Evolutionary conservation across 2,113 vertebrate genomes (phyloP), one percentile per base, ranked within the genome.

Genomic region (Bufo bufo): DNA sequence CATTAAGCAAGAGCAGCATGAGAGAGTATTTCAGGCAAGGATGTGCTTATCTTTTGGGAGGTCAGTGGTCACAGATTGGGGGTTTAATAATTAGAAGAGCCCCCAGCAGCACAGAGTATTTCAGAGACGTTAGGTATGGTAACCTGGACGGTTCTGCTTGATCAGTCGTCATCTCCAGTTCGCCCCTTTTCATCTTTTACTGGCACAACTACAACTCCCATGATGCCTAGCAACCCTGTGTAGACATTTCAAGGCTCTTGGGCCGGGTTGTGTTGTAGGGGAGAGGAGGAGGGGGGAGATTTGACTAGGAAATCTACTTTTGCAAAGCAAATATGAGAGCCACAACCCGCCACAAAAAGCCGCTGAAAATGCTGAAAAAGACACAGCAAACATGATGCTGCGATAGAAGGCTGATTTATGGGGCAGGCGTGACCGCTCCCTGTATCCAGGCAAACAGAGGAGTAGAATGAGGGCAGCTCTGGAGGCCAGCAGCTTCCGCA

Each of bases 271-370:
- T 2, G 81, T n/a, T 45, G 4, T 11, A 0, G 11, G 1, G 56
- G 19, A 9, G 72, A 20, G 47, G 33, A 33, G 45, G 59, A 6
- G 50, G 74, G 7, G 20, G 54, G 10, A 58, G 19, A 90, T 90
- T 90, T 90, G 90, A 87, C 82, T 90, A 88, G 74, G 87, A 90
- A 90, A 90, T 81, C 1, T 2, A 65, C 10, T 56, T 90, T 91
- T 91, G 90, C 85, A 89, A 91, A 89, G 52, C 89, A 91, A 19
- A 47, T 3, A 85, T 54, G 63, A 0, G 19, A 0, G 54, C 2
- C 0, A 33, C 83, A 90, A 47, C 83, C 90, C 90, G 91, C 93
- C 91, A 2, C 6, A 77, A 85, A 17, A 89, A 88, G 85, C 87
- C 91, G 90, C 92, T 82, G 0, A 23, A 79, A 87, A 47, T 59